Evolutionary conservation across 2,888 invertebrate species (phyloP), one percentile per base, ranked within the genome.

Genomic region (Drosophila prolongata): DNA sequence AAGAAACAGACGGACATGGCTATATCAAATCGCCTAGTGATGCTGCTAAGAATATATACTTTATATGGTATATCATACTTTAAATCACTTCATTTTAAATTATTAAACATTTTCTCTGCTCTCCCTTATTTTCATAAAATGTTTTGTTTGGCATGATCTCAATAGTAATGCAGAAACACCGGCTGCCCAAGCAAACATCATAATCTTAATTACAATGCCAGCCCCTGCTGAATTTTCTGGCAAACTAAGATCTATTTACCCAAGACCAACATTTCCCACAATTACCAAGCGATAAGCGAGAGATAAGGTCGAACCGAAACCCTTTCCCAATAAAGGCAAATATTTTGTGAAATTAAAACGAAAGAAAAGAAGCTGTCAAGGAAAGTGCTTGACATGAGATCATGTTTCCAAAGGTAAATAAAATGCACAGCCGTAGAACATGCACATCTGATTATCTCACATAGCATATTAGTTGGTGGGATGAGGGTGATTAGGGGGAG

Each of bases 351-450:
- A 46, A 19, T 13, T 24, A 13, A 11, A 30, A 30, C 30, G 24
- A 5, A 13, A 60, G 61, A 62, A 5, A 13, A 60, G 61, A 62
- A 56, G 67, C 54, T 65, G 74, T 50, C 43, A 38, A 30, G 38
- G 13, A 54, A 56, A 67, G 44, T 50, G 73, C 52, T 38, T 52
- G 64, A 47, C 52, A 71, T 67, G 70, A 87, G 85, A 82, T 82
- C 85, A 79, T 77, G 47, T 87, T 82, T 81, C 68, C 38, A 50
- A 54, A 73, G 74, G 71, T 55, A 55, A 34, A 49, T 49, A 49
- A 35, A 6, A 11, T 11, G 14, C 30, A 34, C 30, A 16, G 34
- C 49, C 10, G 16, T 34, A 16, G 30, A 47, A 47, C 47, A 47
- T 47, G 49, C 49, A 49, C 49, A 35, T 35, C 49, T 49, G 49